phyloP scores from a whole-genome alignment of 2,797 vertebrate species.

The Vespertilio murinus region DNA sequence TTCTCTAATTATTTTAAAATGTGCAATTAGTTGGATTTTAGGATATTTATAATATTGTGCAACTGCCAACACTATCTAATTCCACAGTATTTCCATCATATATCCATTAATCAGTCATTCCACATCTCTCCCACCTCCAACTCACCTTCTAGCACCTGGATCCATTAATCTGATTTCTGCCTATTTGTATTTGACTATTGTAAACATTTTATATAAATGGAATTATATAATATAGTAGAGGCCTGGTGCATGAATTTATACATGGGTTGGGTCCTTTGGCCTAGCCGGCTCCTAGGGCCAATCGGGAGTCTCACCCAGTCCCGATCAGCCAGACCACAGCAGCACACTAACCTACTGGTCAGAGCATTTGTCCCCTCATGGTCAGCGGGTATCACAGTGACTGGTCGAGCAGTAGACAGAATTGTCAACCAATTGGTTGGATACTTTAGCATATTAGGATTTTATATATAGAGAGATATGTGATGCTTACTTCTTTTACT shows the following conservation, averaged over 20 bases:
- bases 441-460: no score
- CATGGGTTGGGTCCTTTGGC: no score
- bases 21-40: not conserved
- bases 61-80: not conserved
- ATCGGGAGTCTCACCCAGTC: no score
- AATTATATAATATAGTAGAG: not conserved
- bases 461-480: no score
- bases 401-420: no score
- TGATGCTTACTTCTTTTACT: not conserved
- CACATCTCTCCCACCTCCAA: not conserved
- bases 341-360: no score
- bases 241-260: no score
- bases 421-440: no score
- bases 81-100: not conserved
- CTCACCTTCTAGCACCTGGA: not conserved
- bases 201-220: not conserved
- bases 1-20: not conserved
- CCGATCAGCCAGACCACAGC: no score
- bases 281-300: no score
- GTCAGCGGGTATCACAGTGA: no score
- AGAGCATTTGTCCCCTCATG: no score
- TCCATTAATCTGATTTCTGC: not conserved
- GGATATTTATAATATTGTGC: not conserved
- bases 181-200: not conserved
- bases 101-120: not conserved